These are phyloP conservation scores for Percopsis transmontana DNA, from an alignment of 2,113 vertebrate genomes.

Conservation along the genomic window DNA sequence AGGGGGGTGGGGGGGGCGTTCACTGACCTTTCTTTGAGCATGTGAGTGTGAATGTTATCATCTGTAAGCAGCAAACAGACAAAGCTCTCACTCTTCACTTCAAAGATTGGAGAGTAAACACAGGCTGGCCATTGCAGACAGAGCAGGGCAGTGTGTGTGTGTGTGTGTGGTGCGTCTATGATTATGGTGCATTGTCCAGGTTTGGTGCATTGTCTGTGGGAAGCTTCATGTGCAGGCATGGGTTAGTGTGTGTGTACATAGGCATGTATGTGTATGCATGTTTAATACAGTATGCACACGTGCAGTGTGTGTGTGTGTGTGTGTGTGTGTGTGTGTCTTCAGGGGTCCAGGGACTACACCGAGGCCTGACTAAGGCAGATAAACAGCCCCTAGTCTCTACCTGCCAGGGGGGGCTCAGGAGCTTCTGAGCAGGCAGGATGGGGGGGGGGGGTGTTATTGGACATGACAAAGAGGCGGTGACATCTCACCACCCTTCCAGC, in stretches of 20 bases:
- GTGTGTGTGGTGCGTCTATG: not conserved
- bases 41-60: slow-evolving; percentile 63
- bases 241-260: not conserved
- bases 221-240: too few relatives aligned
- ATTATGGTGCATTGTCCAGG: not conserved
- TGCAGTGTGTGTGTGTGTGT: not conserved
- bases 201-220: not conserved
- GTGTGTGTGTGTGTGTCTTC: slow-evolving; percentile 10
- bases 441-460: slow-evolving; percentile 3
- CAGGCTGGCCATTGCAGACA: slow-evolving; percentile 23
- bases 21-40: slow-evolving; percentile 47
- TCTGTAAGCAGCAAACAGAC: slow-evolving; percentile 41
- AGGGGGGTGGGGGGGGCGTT: not conserved
- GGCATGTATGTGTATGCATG: slow-evolving; percentile 2
- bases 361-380: slow-evolving; percentile 47
- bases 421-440: slow-evolving; percentile 2
- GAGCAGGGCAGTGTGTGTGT: not conserved
- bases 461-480: slow-evolving; percentile 9
- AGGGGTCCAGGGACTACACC: not conserved
- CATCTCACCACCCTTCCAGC: slow-evolving; percentile 32
- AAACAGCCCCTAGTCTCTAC: slow-evolving; percentile 29
- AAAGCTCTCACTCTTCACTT: slow-evolving; percentile 17
- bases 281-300: slow-evolving; percentile 17
- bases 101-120: slow-evolving; percentile 40
- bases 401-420: slow-evolving; percentile 20